Conservation (phyloP, 2,113 vertebrate genomes). For the Neogale vison region DNA sequence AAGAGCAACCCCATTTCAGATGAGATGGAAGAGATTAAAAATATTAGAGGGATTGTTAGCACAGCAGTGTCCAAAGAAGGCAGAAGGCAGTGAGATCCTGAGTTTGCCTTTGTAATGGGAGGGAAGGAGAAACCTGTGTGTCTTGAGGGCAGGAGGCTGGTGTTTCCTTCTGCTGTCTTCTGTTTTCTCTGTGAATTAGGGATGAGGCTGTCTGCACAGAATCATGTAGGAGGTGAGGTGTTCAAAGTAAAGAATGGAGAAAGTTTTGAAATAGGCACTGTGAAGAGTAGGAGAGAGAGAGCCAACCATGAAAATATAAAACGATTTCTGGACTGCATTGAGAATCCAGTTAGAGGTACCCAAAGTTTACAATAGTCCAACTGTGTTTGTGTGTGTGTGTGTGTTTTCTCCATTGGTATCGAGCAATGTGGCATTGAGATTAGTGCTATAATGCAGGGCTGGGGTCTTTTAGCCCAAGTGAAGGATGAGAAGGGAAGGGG, state of each 20-base stretch:
- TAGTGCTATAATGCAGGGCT: background rate
- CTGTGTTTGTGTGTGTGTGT: background rate
- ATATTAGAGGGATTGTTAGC: background rate
- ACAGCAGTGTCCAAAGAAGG: background rate
- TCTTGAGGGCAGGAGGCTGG: background rate
- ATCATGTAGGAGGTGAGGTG: background rate
- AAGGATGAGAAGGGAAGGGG: background rate
- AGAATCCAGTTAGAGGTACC: background rate
- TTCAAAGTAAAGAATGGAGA: background rate
- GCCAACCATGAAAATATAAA: background rate
- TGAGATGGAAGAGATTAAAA: background rate
- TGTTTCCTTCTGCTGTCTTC: background rate
- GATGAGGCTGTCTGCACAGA: background rate
- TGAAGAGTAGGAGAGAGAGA: background rate
- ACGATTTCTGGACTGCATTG: background rate
- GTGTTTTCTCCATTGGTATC: background rate
- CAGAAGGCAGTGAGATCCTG: background rate
- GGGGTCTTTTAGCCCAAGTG: background rate
- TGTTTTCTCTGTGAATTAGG: background rate
- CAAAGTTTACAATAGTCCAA: background rate
- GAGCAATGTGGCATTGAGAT: background rate
- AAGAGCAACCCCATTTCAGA: background rate
- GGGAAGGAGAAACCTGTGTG: background rate
- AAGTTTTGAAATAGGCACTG: background rate
- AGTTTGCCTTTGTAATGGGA: background rate